Evolutionary conservation across 2,888 invertebrate species (phyloP), one percentile per base, ranked within the genome.

Genomic region (Lobophora halterata): DNA sequence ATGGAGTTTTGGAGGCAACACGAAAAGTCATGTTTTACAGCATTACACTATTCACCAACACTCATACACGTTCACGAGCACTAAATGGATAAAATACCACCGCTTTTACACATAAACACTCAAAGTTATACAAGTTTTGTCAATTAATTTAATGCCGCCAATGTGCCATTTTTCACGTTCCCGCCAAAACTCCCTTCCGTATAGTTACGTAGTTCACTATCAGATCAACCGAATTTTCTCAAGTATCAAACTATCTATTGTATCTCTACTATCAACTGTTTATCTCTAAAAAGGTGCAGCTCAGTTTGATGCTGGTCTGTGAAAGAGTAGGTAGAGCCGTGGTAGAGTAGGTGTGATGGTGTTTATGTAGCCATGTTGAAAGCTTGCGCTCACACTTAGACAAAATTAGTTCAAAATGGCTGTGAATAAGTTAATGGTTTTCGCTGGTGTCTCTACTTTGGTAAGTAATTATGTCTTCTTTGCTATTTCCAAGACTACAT

Each of bases 291-390:
- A 44, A 56, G 52, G 54, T 53, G 52, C 50, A 58, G 52, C 37
- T 46, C 65, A 70, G 69, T 70, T 59, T 58, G 61, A 67, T 66
- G 65, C 59, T 69, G 60, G 49, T 46, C 42, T 41, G 61, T 48
- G 47, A 18, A 34, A 37, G 51, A 49, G 50, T 35, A 33, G 50
- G 50, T 46, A 39, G 43, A 34, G 31, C 38, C 31, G 43, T 49
- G 33, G 36, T 41, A 40, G 39, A 45, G 47, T 40, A 35, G 39
- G 5, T 29, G 27, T 37, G 14, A 33, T 30, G 24, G 36, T 25
- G 24, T 17, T 19, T 14, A 13, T 36, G n/a, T 17, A 25, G 14
- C 27, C 9, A 16, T 23, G 25, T 7, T 18, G 3, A 13, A 23
- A 35, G 12, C 35, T 24, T 26, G 16, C n/a, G 13, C 37, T 38